These are phyloP conservation scores for Xiphophorus couchianus DNA, from an alignment of 2,113 vertebrate genomes.

Conservation along the genomic window DNA sequence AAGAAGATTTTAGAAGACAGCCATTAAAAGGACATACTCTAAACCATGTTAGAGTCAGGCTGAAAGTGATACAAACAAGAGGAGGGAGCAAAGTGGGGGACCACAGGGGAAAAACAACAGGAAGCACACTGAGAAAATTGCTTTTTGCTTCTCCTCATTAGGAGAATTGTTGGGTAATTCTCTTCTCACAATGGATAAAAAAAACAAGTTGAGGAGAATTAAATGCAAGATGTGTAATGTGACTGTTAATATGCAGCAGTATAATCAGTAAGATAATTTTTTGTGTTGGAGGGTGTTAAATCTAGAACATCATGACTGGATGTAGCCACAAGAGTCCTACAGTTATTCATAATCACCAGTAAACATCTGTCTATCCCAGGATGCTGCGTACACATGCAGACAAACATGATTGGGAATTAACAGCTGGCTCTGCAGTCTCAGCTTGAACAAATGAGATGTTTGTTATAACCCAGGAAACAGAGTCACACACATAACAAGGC, in stretches of 20 bases:
- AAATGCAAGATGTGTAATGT: conserved; percentile 12
- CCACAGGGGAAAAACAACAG: conserved; percentile 43
- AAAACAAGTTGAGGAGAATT: conserved; percentile 8
- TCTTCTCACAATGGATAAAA: conserved; percentile 12
- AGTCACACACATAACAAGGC: conserved; percentile 2
- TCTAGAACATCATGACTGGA: not conserved
- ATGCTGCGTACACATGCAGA: conserved; percentile 4
- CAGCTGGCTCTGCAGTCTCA: conserved; percentile 14
- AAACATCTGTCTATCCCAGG: conserved; percentile 16
- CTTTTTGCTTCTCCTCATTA: conserved; percentile 59
- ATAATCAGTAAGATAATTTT: not conserved
- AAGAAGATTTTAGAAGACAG: conserved; percentile 15
- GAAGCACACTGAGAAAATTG: conserved; percentile 57
- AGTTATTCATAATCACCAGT: conserved; percentile 39
- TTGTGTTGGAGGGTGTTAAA: not conserved
- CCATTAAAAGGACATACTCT: conserved; percentile 39
- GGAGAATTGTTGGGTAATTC: conserved; percentile 42
- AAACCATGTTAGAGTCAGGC: conserved; percentile 38
- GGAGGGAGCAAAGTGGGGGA: conserved; percentile 43
- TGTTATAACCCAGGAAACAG: conserved; percentile 34
- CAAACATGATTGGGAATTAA: conserved; percentile 38
- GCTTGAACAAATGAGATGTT: conserved; percentile 46
- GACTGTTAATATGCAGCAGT: conserved; percentile 25
- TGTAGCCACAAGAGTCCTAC: conserved; percentile 1
- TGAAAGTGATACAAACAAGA: conserved; percentile 42